Evolutionary conservation across 2,888 invertebrate species (phyloP).

Genomic region (Athripsodes cinereus): DNA sequence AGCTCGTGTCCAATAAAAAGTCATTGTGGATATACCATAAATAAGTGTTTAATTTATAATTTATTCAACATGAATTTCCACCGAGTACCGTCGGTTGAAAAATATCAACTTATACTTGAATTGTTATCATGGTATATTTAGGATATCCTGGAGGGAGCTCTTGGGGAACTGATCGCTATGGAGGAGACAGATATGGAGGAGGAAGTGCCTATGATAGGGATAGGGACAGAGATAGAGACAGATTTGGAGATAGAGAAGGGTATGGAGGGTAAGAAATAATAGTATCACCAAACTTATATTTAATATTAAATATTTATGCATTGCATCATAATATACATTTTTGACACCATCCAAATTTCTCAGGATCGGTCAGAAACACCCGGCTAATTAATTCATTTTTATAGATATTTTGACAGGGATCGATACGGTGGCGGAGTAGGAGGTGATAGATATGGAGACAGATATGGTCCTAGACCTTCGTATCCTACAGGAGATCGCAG

Average conservation of each 20-base stretch:
- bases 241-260: constrained; percentile 31
- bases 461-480: constrained; percentile 25
- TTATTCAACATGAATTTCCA: too few species aligned
- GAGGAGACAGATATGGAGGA: constrained; percentile 28
- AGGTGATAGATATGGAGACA: constrained; percentile 4
- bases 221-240: constrained; percentile 35
- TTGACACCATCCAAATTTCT: background rate
- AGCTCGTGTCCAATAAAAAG: too few species aligned
- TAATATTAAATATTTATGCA: background rate
- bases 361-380: constrained; percentile 15
- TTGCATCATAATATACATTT: background rate
- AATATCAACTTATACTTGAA: too few species aligned
- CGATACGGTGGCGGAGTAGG: constrained; percentile 11
- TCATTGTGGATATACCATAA: too few species aligned
- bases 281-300: background rate
- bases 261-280: constrained; percentile 29
- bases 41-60: too few species aligned
- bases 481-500: constrained; percentile 23
- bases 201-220: constrained; percentile 38
- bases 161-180: constrained; percentile 27
- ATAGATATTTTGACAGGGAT: constrained; percentile 1
- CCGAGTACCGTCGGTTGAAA: too few species aligned
- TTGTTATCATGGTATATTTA: constrained; percentile 10
- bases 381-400: constrained; percentile 1
- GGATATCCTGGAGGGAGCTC: constrained; percentile 21